Conservation (phyloP, 35 echinoderm and acorn worm genomes). For the Ophiothrix spiculata region DNA sequence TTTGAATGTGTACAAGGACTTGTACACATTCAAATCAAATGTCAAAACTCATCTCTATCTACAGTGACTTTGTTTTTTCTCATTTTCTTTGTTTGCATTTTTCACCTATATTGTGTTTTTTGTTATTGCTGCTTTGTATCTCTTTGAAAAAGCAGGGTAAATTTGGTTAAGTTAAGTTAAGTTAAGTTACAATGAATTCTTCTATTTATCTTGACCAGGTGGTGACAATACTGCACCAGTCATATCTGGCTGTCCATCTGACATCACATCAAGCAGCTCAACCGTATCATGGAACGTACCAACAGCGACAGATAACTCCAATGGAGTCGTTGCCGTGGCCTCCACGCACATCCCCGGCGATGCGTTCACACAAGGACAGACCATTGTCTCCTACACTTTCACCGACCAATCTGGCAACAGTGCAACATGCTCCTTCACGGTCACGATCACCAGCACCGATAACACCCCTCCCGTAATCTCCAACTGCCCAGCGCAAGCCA, state of each 20-base stretch:
- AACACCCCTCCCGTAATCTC: constrained; percentile 22
- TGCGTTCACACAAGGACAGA: constrained; percentile 39
- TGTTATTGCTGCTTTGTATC: too few relatives aligned
- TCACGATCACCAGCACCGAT: constrained; percentile 32
- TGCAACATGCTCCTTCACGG: constrained; percentile 49
- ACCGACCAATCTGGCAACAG: constrained; percentile 37
- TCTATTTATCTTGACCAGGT: too few relatives aligned
- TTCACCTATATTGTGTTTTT: too few relatives aligned
- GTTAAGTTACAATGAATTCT: too few relatives aligned
- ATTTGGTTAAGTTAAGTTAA: too few relatives aligned
- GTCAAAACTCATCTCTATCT: too few relatives aligned
- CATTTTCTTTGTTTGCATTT: too few relatives aligned
- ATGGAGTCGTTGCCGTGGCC: background rate
- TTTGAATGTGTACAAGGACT: too few relatives aligned
- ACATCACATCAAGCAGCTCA: too few relatives aligned
- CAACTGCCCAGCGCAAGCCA: constrained; percentile 23
- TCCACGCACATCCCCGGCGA: constrained; percentile 22
- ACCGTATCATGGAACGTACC: constrained; percentile 57
- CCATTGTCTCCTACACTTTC: constrained; percentile 49
- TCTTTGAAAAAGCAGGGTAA: too few relatives aligned
- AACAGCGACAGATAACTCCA: constrained; percentile 57
- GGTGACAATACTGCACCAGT: constrained; percentile 59
- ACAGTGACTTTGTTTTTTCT: too few relatives aligned
- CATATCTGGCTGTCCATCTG: constrained; percentile 48
- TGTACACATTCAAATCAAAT: too few relatives aligned